These are phyloP conservation scores for Ischnura elegans DNA, from an alignment of 2,888 invertebrate genomes.

Conservation along the genomic window DNA sequence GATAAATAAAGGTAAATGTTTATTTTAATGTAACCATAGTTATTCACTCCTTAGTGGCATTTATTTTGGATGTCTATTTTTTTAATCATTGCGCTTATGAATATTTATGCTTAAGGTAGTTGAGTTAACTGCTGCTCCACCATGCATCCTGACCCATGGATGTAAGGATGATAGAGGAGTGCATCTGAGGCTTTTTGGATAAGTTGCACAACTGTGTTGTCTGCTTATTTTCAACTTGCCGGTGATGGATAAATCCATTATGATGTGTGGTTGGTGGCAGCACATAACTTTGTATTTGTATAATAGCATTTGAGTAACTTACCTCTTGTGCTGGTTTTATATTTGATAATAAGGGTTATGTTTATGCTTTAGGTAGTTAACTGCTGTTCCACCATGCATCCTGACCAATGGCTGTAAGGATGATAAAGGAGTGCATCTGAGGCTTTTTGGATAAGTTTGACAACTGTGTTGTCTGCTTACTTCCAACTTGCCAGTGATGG, in stretches of 20 bases:
- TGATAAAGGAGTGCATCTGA: slow-evolving; percentile 2
- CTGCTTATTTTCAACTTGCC: background rate
- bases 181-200: background rate
- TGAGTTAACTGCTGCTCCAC: background rate
- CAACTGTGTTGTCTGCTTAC: background rate
- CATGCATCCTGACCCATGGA: background rate
- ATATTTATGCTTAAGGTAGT: background rate
- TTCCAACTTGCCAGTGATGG: background rate
- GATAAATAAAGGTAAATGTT: too few species aligned
- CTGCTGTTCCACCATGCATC: background rate
- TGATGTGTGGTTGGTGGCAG: background rate
- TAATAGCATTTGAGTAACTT: too few species aligned
- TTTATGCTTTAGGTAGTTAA: background rate
- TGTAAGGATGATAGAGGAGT: background rate
- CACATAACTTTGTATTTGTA: background rate
- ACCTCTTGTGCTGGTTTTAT: too few species aligned
- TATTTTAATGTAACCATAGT: too few species aligned
- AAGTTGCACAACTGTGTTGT: background rate
- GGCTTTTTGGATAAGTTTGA: background rate
- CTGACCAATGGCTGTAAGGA: background rate
- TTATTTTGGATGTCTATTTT: background rate
- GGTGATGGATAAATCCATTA: background rate
- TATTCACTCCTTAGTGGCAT: too few species aligned
- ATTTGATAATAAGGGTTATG: too few species aligned
- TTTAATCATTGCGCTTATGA: background rate